Evolutionary conservation across 2,888 invertebrate species (phyloP).

Genomic region (Acleris literana): DNA sequence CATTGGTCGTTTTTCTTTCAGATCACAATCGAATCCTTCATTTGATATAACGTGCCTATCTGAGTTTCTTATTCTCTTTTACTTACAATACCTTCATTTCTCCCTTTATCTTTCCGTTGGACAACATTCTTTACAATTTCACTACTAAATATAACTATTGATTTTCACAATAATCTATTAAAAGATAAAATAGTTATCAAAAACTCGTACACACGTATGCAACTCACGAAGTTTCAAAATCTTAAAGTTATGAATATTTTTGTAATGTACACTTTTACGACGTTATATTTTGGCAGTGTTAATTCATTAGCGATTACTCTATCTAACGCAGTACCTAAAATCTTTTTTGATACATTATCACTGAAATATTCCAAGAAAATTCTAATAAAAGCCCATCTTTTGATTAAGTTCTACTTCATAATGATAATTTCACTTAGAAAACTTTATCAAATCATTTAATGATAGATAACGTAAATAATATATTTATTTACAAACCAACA

Average conservation of each 20-base stretch:
- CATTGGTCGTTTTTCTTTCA: constrained; percentile 76
- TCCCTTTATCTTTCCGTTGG: constrained; percentile 53
- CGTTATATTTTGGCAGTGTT: constrained; percentile 78
- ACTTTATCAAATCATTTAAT: constrained; percentile 54
- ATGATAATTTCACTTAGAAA: constrained; percentile 17
- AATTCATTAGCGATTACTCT: constrained; percentile 55
- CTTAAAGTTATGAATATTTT: constrained; percentile 58
- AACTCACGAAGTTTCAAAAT: constrained; percentile 56
- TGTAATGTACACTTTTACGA: constrained; percentile 59
- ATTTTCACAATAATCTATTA: constrained; percentile 51
- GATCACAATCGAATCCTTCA: constrained; percentile 69
- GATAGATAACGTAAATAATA: constrained; percentile 59
- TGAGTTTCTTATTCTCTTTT: constrained; percentile 50
- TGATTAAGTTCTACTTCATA: constrained; percentile 16
- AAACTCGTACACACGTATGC: constrained; percentile 75
- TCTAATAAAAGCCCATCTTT: constrained; percentile 16
- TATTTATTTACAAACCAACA: constrained; percentile 69
- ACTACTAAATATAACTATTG: constrained; percentile 30
- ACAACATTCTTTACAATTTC: constrained; percentile 57
- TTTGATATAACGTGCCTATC: constrained; percentile 47
- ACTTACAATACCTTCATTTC: constrained; percentile 42
- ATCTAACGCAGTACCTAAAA: constrained; percentile 34
- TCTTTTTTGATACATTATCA: constrained; percentile 18
- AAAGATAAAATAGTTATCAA: constrained; percentile 76
- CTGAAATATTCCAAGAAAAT: not conserved